Conservation (phyloP, 2,797 vertebrate species). For the Echeneis naucrates region DNA sequence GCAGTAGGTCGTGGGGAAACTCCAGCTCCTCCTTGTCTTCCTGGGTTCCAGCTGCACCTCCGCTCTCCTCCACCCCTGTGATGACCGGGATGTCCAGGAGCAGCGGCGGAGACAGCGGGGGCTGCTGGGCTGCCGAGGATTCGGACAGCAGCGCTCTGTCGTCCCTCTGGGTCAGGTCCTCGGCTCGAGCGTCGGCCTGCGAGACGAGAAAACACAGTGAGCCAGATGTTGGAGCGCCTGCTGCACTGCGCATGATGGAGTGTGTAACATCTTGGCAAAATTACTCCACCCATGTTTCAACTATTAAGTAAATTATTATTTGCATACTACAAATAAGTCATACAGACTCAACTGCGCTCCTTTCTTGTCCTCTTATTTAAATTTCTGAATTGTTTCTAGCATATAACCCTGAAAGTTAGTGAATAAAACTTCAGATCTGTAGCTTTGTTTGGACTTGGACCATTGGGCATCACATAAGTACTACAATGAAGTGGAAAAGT, state of each 20-base stretch:
- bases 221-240: constrained; percentile 3
- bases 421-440: too few species aligned
- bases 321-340: constrained; percentile 14
- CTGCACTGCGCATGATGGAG: constrained; percentile 2
- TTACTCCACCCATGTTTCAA: constrained; percentile 52
- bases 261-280: constrained; percentile 38
- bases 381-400: constrained; percentile 28
- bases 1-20: constrained; percentile 87
- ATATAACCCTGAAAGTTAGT: too few species aligned
- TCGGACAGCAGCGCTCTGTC: constrained; percentile 48
- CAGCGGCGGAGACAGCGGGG: constrained; percentile 55
- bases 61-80: constrained; percentile 67
- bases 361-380: neutral
- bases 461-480: neutral
- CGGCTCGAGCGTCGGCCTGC: constrained; percentile 71
- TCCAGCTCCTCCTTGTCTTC: constrained; percentile 82
- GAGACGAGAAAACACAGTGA: constrained; percentile 27
- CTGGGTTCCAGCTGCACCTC: constrained; percentile 44
- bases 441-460: constrained; percentile 18
- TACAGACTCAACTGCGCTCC: constrained; percentile 14
- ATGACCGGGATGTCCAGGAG: constrained; percentile 72
- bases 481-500: neutral
- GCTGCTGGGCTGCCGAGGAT: constrained; percentile 55
- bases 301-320: constrained; percentile 19
- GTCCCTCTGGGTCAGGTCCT: constrained; percentile 62